Base-by-base conservation (phyloP, 2,888 invertebrate genomes). In the Plagodis dolabraria region DNA sequence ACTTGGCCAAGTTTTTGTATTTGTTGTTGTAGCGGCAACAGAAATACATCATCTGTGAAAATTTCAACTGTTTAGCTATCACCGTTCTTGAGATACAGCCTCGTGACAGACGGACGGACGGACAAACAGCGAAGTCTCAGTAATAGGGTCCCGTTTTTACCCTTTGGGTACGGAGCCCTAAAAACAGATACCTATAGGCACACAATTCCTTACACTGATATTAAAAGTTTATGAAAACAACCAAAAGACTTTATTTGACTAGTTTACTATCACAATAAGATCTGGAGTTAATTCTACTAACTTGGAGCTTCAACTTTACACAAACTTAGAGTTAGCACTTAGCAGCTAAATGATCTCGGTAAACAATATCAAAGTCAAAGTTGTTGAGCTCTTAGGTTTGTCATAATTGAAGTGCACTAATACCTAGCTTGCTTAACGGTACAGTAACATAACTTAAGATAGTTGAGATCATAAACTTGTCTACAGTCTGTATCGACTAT, bases 311-410 rank as follows among this genome's bases (percentile, higher is more conserved):
- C 33, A 56, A 60, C 56, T 60, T 54, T 11, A 36, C 22, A 42
- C 56, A 33, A 69, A 74, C 60, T 69, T 73, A 47, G 34, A 47
- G 65, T 66, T 70, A 61, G 66, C 75, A 47, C 65, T 66, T 70
- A 61, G 66, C 75, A 67, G 61, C 60, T 68, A 67, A 74, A 74
- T 72, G 68, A 70, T 70, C 74, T 69, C 67, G 68, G 55, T 59
- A 59, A 70, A 75, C 71, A 74, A 70, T 74, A 76, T 75, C 71
- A 74, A 67, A 74, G 71, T 74, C 70, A 38, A 72, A 77, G 71
- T 77, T 75, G 64, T 61, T 67, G 61, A 46, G 63, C 63, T 71
- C 71, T 70, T 70, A 69, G 72, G 72, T 74, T 68, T 59, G 64
- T 55, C 54, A 54, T 68, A 74, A 63, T 74, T 74, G 70, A 42